A percentile compares a stretch with the other conserved stretches of the same genome.
Evolutionary conservation across 1,140 invertebrate genomes (phyloP).

Genomic region (Acromyrmex echinatior): DNA sequence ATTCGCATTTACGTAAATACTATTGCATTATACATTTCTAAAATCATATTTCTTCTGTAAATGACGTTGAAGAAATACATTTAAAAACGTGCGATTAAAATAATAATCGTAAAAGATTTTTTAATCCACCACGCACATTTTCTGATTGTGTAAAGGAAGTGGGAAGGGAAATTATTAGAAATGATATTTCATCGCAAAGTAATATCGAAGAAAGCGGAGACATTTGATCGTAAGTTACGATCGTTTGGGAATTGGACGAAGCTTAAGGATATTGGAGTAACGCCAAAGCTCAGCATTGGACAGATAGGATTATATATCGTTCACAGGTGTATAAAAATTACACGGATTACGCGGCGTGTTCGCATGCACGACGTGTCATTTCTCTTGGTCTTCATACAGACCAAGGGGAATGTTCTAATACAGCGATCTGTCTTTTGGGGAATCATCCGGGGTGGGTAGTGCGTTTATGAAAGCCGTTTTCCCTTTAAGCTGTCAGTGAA

Average conservation of each 20-base stretch:
- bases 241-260: conserved; percentile 40
- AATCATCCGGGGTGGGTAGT: neutral
- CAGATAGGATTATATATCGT: conserved; percentile 41
- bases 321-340: conserved; percentile 15
- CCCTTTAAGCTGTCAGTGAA: neutral
- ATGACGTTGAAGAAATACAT: neutral
- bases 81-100: neutral
- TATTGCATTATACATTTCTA: neutral
- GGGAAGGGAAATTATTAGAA: neutral
- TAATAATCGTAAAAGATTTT: neutral
- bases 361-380: conserved; percentile 5
- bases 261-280: conserved; percentile 51
- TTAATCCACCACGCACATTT: too few species aligned
- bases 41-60: neutral
- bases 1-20: neutral
- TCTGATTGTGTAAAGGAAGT: neutral
- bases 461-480: conserved; percentile 50
- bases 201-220: conserved; percentile 30
- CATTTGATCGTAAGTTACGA: conserved; percentile 12
- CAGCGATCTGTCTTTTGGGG: neutral
- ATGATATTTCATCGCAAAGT: neutral
- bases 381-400: neutral
- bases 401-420: neutral
- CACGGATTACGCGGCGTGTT: neutral
- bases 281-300: conserved; percentile 33